Evolutionary conservation across 2,888 invertebrate genomes (phyloP), one percentile per base, ranked within the genome.

Genomic region (Scaptomyza caliginosa): DNA sequence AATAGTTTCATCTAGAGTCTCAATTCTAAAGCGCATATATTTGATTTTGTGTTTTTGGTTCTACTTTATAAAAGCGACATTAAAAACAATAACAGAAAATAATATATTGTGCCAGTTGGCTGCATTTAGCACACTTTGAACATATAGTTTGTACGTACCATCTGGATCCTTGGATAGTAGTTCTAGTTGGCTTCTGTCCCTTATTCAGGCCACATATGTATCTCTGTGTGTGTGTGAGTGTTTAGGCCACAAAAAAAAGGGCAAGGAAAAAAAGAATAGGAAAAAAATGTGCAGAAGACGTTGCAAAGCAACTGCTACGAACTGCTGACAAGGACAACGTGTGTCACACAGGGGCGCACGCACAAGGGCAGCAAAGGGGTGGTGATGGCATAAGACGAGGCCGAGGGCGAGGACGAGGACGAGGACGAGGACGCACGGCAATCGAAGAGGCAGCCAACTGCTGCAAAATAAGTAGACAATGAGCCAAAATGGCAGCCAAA

Each of bases 391-490:
- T 32, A 13, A 32, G 32, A 32, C 55, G 39, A 21, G 34, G 45
- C 32, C 48, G 38, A 57, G 23, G 54, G 43, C 58, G 40, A 32
- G 32, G 40, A 24, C 54, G 42, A 28, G 28, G 38, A 66, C 72
- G 43, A 17, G 46, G 36, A 39, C 42, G 34, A 23, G 46, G 60
- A n/a, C 59, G 34, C 34, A 50, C 38, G 65, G 62, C 76, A 76
- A 67, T 76, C 67, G 76, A 76, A 67, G 60, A 34, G 52, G 63
- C 66, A 74, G 66, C 57, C 73, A 74, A 74, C 58, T 68, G 74
- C 76, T 67, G 79, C 62, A 79, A 73, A 77, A 76, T 83, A 79
- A 83, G 77, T 63, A 80, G 81, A 80, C 81, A 86, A 83, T 74
- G 77, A 86, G 86, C 74, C 70, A 67, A 82, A 80, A 83, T 83